A percentile compares a stretch with the other conserved stretches of the same genome.
phyloP scores from a whole-genome alignment of 2,797 vertebrate genomes.

The Melanotaenia trifasciata region DNA sequence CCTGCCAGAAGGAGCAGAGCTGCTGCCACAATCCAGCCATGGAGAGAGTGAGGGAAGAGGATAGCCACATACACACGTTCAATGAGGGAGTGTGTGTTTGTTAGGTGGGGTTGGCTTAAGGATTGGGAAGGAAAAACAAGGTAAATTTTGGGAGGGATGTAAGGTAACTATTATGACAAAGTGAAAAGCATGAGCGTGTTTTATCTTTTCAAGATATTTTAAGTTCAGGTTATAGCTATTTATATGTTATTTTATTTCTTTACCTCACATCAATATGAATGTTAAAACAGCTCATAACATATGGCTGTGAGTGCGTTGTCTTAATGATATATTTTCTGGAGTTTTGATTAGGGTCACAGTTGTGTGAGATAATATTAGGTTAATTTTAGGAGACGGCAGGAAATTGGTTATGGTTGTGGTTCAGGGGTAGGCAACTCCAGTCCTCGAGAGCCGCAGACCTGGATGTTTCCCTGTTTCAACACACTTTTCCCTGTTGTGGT shows the following conservation, averaged over 20 bases:
- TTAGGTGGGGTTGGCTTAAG: conserved; percentile 60
- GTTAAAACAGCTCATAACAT: conserved; percentile 32
- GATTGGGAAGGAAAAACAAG: conserved; percentile 66
- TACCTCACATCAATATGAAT: conserved; percentile 13
- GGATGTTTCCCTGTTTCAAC: too few relatives aligned
- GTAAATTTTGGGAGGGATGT: conserved; percentile 39
- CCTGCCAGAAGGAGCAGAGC: conserved; percentile 54
- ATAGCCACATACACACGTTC: conserved; percentile 43
- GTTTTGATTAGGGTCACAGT: not conserved
- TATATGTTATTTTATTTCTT: not conserved
- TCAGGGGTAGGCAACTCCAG: too few relatives aligned
- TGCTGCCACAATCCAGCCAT: conserved; percentile 77
- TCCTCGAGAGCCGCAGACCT: too few relatives aligned
- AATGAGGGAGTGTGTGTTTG: conserved; percentile 47
- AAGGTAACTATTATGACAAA: conserved; percentile 34
- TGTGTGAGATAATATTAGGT: too few relatives aligned
- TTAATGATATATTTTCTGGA: not conserved
- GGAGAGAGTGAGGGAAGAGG: conserved; percentile 67
- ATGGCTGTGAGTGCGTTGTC: not conserved
- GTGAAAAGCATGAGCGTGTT: conserved; percentile 24
- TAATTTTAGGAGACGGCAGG: too few relatives aligned
- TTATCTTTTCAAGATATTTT: conserved; percentile 4
- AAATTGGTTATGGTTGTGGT: too few relatives aligned
- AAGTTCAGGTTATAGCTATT: conserved; percentile 26
- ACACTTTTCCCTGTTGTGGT: too few relatives aligned